A percentile compares a stretch with the other conserved stretches of the same genome.
Conservation (phyloP, 2,113 vertebrate species). For the Cavia aperea region DNA sequence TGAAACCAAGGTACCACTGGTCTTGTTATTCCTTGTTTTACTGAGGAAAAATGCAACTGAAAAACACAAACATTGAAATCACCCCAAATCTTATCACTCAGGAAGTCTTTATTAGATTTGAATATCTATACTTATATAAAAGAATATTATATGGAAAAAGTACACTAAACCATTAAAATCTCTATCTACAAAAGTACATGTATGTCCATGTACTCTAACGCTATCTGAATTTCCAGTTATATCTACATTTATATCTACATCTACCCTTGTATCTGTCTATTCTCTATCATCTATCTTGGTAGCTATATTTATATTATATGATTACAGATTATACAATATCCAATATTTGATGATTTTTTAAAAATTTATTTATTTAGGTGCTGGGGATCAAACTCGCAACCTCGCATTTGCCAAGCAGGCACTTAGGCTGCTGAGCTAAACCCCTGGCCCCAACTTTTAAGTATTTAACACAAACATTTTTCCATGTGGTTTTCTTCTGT, state of each 20-base stretch:
- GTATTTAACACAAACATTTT: neutral
- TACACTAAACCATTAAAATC: neutral
- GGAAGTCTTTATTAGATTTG: constrained; percentile 30
- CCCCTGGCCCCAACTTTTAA: neutral
- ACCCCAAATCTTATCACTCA: neutral
- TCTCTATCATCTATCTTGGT: neutral
- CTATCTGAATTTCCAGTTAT: neutral
- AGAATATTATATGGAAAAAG: neutral
- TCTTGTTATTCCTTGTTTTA: neutral
- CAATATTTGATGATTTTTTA: neutral
- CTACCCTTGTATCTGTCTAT: neutral
- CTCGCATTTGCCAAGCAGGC: too few species aligned
- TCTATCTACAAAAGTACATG: neutral
- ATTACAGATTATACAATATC: neutral
- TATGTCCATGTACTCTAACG: neutral
- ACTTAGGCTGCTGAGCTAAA: too few species aligned
- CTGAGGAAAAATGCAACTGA: neutral
- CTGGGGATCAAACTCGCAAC: too few species aligned
- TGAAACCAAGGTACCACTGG: neutral
- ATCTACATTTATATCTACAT: neutral
- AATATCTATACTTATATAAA: neutral
- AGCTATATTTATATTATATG: neutral
- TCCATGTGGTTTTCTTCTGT: neutral
- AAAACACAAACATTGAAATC: constrained; percentile 28
- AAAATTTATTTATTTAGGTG: too few species aligned